Evolutionary conservation across 2,113 vertebrate species (phyloP), one percentile per base, ranked within the genome.

Genomic region (Tragulus kanchil): DNA sequence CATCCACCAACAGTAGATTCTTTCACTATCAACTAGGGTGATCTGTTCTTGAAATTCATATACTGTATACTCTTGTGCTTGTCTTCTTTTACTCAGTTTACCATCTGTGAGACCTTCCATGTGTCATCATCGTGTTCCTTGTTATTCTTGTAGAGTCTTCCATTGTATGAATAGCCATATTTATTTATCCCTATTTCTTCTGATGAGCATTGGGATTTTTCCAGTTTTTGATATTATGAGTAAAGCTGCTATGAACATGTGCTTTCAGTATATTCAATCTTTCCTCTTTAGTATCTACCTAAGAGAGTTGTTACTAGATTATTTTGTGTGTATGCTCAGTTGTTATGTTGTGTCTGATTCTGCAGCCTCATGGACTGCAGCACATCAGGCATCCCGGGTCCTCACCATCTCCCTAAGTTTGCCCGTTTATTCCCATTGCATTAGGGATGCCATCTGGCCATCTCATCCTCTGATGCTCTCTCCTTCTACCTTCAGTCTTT

Each of bases 1-100:
- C 8, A 8, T 31, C 28, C 14, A 93, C 25, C 42, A 75, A 6
- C 0, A 5, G 36, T 75, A 75, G 31, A 42, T 64, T 65, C 64
- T 69, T 62, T 17, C 3, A 11, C 10, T 85, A 3, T 82, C 28
- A 25, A 0, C 61, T 62, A 28, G n/a, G 77, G 77, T 85, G 45
- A 50, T 85, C 56, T 93, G n/a, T 65, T 88, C 87, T 78, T 78
- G n/a, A 93, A 73, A 94, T 77, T 88, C 56, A 42, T 36, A 16
- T 26, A 42, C 26, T 28, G 4, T 12, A 28, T 54, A 50, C 19
- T 69, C 13, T 78, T 7, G 3, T 42, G 14, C 4, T 85, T 89
- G 12, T 6, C 19, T 81, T 93, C 48, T 81, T 89, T 59, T 69
- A 48, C 21, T 64, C 31, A 78, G 0, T 31, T 78, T 62, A 15